These are phyloP conservation scores for Hemicentrotus pulcherrimus DNA, from an alignment of 35 echinoderm and acorn worm genomes.

Conservation along the genomic window DNA sequence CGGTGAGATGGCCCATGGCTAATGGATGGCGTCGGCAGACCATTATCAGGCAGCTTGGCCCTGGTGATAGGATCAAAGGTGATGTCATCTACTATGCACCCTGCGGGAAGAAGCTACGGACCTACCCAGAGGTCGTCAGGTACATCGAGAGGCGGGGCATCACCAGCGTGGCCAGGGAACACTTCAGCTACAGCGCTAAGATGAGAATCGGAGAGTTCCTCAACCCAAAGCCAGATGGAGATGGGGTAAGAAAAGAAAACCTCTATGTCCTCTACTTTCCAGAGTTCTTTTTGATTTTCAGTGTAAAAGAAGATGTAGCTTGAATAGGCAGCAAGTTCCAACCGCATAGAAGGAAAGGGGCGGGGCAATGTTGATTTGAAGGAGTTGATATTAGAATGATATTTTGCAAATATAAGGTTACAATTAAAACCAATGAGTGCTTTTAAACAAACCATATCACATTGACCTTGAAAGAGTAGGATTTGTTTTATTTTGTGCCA, in stretches of 20 bases:
- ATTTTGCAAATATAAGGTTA: too few relatives aligned
- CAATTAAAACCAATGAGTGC: too few relatives aligned
- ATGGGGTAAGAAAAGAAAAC: conserved; percentile 34
- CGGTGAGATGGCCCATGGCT: conserved; percentile 73
- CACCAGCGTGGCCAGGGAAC: conserved; percentile 68
- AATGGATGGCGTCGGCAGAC: conserved; percentile 89
- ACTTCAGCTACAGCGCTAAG: conserved; percentile 99
- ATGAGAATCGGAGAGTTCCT: conserved; percentile 94
- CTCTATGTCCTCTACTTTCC: background rate
- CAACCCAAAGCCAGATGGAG: conserved; percentile 92
- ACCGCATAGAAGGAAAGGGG: too few relatives aligned
- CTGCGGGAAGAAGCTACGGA: conserved; percentile 94
- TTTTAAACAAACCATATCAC: too few relatives aligned
- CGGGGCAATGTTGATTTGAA: too few relatives aligned
- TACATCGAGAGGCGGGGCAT: conserved; percentile 89
- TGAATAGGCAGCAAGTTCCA: too few relatives aligned
- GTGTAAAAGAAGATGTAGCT: background rate
- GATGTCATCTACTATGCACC: conserved; percentile 98
- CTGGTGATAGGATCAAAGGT: conserved; percentile 91
- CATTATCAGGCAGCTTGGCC: conserved; percentile 92
- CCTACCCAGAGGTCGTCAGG: conserved; percentile 93
- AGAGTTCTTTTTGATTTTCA: background rate
- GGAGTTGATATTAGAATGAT: too few relatives aligned
- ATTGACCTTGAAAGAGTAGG: too few relatives aligned
- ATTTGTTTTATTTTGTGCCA: too few relatives aligned